Percentiles rank a stretch among this genome's conserved stretches.
Evolutionary conservation across 2,113 vertebrate species (phyloP).

Genomic region (Colinus virginianus): DNA sequence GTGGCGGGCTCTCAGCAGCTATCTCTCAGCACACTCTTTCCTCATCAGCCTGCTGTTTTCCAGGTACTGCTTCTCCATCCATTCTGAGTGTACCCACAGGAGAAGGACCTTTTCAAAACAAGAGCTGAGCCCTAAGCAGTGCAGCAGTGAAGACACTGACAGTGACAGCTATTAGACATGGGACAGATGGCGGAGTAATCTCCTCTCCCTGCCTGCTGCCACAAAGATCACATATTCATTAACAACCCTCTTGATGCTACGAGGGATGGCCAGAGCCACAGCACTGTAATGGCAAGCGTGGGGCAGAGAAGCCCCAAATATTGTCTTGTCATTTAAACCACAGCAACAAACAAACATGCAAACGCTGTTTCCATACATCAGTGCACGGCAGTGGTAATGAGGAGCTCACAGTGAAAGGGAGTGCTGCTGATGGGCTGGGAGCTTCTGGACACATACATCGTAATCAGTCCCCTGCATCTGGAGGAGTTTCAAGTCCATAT

Average conservation of each 20-base stretch:
- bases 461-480: neutral
- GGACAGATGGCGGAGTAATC: neutral
- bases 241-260: too few species aligned
- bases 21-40: neutral
- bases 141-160: neutral
- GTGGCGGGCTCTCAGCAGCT: neutral
- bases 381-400: neutral
- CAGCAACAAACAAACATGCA: too few species aligned
- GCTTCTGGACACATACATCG: neutral
- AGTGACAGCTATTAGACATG: neutral
- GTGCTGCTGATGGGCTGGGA: neutral
- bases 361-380: neutral
- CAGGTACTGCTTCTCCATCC: neutral
- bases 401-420: neutral
- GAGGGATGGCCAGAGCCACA: too few species aligned
- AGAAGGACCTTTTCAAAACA: neutral
- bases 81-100: rapidly evolving
- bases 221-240: rapidly evolving
- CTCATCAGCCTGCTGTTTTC: neutral
- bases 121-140: neutral
- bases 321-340: neutral
- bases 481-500: neutral
- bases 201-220: neutral
- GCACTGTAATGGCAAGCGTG: too few species aligned
- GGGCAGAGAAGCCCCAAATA: neutral